Percentiles rank a stretch among this genome's conserved stretches.
phyloP scores from a whole-genome alignment of 1,140 invertebrate genomes.

The Leptoteleia sp. region DNA sequence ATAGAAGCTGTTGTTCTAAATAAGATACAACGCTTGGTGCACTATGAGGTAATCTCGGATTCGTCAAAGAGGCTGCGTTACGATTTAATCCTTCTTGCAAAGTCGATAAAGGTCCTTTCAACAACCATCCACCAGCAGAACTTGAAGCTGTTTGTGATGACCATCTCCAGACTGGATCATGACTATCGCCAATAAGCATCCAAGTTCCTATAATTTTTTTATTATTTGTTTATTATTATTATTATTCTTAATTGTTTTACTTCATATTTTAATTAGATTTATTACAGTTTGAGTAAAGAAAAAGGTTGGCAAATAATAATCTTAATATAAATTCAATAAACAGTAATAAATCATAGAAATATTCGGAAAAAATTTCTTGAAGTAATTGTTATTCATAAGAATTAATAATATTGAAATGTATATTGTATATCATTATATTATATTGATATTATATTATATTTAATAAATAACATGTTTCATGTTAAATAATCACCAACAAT shows the following conservation, averaged over 20 bases:
- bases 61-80: slow-evolving; percentile 72
- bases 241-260: too few species aligned
- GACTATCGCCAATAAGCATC: slow-evolving; percentile 80
- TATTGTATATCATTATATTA: too few species aligned
- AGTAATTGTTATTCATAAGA: too few species aligned
- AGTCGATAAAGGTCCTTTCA: slow-evolving; percentile 75
- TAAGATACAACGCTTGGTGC: slow-evolving; percentile 83
- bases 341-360: too few species aligned
- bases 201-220: slow-evolving; percentile 74
- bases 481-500: slow-evolving; percentile 3
- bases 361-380: too few species aligned
- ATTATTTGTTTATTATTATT: too few species aligned
- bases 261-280: too few species aligned
- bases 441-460: too few species aligned
- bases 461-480: background rate
- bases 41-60: slow-evolving; percentile 75
- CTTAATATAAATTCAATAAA: too few species aligned
- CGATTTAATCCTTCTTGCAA: slow-evolving; percentile 77
- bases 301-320: too few species aligned
- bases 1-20: slow-evolving; percentile 88
- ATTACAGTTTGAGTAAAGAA: too few species aligned
- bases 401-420: too few species aligned
- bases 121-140: slow-evolving; percentile 67
- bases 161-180: slow-evolving; percentile 80
- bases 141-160: slow-evolving; percentile 74